Percentiles rank a stretch among this genome's conserved stretches.
These are phyloP conservation scores for Syngnathus rostellatus DNA, from an alignment of 2,797 vertebrate species.

Conservation along the genomic window DNA sequence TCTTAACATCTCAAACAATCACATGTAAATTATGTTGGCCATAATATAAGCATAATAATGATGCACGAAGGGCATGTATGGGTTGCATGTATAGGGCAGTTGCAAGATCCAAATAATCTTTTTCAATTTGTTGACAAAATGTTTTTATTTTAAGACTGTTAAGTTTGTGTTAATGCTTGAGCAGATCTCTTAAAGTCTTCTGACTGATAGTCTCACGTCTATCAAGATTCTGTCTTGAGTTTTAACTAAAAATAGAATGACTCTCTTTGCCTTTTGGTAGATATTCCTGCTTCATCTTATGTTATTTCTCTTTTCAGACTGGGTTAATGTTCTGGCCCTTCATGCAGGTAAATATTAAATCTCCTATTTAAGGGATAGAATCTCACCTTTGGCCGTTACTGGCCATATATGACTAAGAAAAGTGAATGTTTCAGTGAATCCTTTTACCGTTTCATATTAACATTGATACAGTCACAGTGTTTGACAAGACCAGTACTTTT, in stretches of 20 bases:
- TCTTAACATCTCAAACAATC: not conserved
- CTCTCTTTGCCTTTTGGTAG: not conserved
- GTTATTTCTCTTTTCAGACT: slow-evolving; percentile 66
- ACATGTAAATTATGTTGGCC: not conserved
- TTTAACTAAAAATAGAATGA: not conserved
- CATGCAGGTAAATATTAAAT: slow-evolving; percentile 75
- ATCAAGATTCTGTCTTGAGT: not conserved
- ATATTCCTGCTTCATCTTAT: not conserved
- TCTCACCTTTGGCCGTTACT: not conserved
- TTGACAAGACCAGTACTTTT: not conserved
- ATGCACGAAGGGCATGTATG: not conserved
- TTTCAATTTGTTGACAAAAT: not conserved
- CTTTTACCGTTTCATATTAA: too few relatives aligned
- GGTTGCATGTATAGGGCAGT: not conserved
- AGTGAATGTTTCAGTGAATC: not conserved
- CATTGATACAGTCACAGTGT: not conserved
- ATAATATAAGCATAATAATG: not conserved
- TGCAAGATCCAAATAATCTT: not conserved
- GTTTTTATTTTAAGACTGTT: not conserved
- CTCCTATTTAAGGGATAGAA: not conserved
- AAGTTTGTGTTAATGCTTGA: not conserved
- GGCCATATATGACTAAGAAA: not conserved
- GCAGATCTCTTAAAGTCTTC: not conserved
- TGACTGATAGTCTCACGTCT: not conserved
- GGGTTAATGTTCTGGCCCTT: slow-evolving; percentile 89